These are phyloP conservation scores for Temnothorax unifasciatus DNA, from an alignment of 2,888 invertebrate genomes.

Conservation along the genomic window DNA sequence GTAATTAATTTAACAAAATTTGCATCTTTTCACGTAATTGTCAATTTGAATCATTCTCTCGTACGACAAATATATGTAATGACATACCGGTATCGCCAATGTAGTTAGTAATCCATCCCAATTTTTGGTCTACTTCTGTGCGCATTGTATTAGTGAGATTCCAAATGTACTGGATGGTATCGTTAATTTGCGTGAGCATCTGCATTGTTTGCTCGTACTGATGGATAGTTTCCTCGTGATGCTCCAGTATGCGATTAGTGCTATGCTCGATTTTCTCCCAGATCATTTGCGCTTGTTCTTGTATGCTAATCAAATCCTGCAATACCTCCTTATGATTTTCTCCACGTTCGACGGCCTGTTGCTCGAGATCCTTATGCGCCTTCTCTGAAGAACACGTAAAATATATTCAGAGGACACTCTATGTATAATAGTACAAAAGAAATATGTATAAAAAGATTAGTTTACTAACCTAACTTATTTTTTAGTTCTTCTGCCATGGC, in stretches of 20 bases:
- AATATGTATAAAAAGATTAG: neutral
- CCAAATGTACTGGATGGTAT: slow-evolving; percentile 86
- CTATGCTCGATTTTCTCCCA: slow-evolving; percentile 87
- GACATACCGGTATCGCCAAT: slow-evolving; percentile 82
- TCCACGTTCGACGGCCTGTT: slow-evolving; percentile 87
- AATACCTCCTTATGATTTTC: slow-evolving; percentile 88
- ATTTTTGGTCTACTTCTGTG: slow-evolving; percentile 82
- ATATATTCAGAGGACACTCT: neutral
- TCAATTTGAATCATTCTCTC: neutral
- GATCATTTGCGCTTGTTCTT: slow-evolving; percentile 87
- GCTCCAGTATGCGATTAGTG: slow-evolving; percentile 85
- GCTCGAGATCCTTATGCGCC: slow-evolving; percentile 86
- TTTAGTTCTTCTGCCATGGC: slow-evolving; percentile 88
- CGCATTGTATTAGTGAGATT: slow-evolving; percentile 81
- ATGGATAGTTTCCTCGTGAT: slow-evolving; percentile 86
- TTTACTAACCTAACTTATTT: slow-evolving; percentile 86
- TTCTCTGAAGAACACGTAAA: slow-evolving; percentile 82
- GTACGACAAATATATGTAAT: neutral
- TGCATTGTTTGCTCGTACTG: slow-evolving; percentile 87
- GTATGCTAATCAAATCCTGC: slow-evolving; percentile 87
- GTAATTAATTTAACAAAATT: slow-evolving; percentile 11
- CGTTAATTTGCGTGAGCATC: slow-evolving; percentile 87
- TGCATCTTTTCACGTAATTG: neutral
- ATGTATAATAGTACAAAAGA: neutral
- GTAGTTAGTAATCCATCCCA: slow-evolving; percentile 83